Evolutionary conservation across 2,797 vertebrate genomes (phyloP), one percentile per base, ranked within the genome.

Genomic region (Carapus acus): DNA sequence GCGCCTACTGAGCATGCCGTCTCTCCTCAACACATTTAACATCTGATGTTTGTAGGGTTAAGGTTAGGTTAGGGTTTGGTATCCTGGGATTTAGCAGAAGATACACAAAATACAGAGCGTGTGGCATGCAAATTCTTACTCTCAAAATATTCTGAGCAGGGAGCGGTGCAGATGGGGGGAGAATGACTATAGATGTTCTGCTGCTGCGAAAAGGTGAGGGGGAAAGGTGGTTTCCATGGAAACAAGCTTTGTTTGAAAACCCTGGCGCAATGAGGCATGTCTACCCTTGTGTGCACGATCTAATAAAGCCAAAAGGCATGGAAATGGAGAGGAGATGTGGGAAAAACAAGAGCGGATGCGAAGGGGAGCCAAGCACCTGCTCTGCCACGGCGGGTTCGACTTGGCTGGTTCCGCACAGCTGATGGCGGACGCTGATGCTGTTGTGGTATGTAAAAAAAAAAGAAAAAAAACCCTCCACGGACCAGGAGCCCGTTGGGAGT

Each of bases 201-300:
- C 60, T 54, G 46, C 52, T 65, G 67, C 65, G 49, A 67, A 61
- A 69, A 57, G 55, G 48, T 42, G 42, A 8, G 62, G 57, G 56
- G 63, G 58, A 58, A 65, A 73, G 73, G 73, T 65, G 65, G 78
- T 84, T 64, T 58, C 82, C 74, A 83, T 83, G 78, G 82, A 71
- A 85, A 86, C 83, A 77, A 58, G 79, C 69, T 65, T 80, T 78
- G 78, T 83, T 81, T 82, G 65, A 80, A 67, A 79, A 73, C 51
- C 71, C 51, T 45, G n/a, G 6, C 20, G 71, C 66, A 66, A 63
- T 65, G 69, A 79, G 70, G 74, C 50, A 21, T 64, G 64, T 52
- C 54, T 61, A 65, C 57, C 62, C 66, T 61, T 46, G 70, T 56
- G 65, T 6, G 45, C 58, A 45, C 7, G 22, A 70, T 69, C 54